A percentile compares a stretch with the other conserved stretches of the same genome.
Evolutionary conservation across 2,797 vertebrate species (phyloP).

Genomic region (Syndactyla subalaris): DNA sequence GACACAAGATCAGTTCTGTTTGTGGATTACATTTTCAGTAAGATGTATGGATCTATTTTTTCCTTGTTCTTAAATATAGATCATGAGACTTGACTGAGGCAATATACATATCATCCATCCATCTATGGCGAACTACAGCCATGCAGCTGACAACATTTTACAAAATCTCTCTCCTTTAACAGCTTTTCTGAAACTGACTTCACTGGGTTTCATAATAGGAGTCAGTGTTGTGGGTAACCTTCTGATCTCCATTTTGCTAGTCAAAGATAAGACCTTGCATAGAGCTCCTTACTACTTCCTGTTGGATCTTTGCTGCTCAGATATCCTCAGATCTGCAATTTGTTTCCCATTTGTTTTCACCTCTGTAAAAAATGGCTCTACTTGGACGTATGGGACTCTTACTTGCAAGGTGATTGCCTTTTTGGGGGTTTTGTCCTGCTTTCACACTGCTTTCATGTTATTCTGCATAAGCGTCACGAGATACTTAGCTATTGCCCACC

Average conservation of each 20-base stretch:
- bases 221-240: slow-evolving; percentile 99
- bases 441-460: slow-evolving; percentile 99
- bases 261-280: slow-evolving; percentile 99
- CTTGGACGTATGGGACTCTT: slow-evolving; percentile 96
- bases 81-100: slow-evolving; percentile 99
- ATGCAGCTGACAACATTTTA: slow-evolving; percentile 99
- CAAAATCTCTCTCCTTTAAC: slow-evolving; percentile 99
- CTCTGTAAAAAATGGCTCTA: slow-evolving; percentile 98
- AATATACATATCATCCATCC: slow-evolving; percentile 97
- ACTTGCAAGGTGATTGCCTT: slow-evolving; percentile 99
- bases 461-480: slow-evolving; percentile 98
- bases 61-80: slow-evolving; percentile 91
- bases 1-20: slow-evolving; percentile 84
- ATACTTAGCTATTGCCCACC: slow-evolving; percentile 98
- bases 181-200: slow-evolving; percentile 99
- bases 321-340: slow-evolving; percentile 97
- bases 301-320: slow-evolving; percentile 98
- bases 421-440: slow-evolving; percentile 98
- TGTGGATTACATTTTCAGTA: slow-evolving; percentile 97
- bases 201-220: slow-evolving; percentile 98
- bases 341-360: slow-evolving; percentile 99
- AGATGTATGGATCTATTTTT: slow-evolving; percentile 95
- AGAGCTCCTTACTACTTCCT: slow-evolving; percentile 99
- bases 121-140: slow-evolving; percentile 99
- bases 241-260: slow-evolving; percentile 99